Evolutionary conservation across 2,888 invertebrate genomes (phyloP).

Genomic region (Leptinotarsa rubiginosa): DNA sequence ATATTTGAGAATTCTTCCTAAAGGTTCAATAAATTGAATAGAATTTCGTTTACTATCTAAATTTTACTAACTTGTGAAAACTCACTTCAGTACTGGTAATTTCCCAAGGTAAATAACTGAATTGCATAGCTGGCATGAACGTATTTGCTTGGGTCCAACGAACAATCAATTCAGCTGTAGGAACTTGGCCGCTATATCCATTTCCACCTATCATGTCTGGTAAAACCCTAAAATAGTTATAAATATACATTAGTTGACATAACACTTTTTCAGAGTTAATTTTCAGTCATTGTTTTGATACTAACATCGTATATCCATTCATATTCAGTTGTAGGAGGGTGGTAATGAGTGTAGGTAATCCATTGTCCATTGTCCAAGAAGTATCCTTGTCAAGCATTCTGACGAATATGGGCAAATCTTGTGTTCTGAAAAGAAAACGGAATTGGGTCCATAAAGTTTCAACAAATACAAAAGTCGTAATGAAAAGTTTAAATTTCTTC

Average conservation of each 20-base stretch:
- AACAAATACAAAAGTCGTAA: not conserved
- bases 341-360: conserved; percentile 79
- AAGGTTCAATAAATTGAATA: too few species aligned
- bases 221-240: conserved; percentile 67
- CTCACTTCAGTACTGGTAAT: conserved; percentile 60
- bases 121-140: conserved; percentile 84
- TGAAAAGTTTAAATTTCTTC: not conserved
- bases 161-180: conserved; percentile 75
- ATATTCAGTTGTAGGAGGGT: conserved; percentile 74
- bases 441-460: too few species aligned
- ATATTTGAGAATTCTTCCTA: too few species aligned
- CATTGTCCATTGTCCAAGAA: conserved; percentile 76
- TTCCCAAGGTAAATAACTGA: conserved; percentile 85
- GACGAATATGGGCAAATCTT: conserved; percentile 77
- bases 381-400: conserved; percentile 86
- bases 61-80: not conserved
- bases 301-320: conserved; percentile 65
- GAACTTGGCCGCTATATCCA: conserved; percentile 55
- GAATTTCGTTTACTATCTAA: too few species aligned
- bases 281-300: conserved; percentile 17
- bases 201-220: conserved; percentile 85
- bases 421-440: conserved; percentile 68
- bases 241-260: not conserved
- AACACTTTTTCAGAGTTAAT: not conserved
- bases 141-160: conserved; percentile 84